phyloP scores from a whole-genome alignment of 2,797 vertebrate species.

The Alauda arvensis region DNA sequence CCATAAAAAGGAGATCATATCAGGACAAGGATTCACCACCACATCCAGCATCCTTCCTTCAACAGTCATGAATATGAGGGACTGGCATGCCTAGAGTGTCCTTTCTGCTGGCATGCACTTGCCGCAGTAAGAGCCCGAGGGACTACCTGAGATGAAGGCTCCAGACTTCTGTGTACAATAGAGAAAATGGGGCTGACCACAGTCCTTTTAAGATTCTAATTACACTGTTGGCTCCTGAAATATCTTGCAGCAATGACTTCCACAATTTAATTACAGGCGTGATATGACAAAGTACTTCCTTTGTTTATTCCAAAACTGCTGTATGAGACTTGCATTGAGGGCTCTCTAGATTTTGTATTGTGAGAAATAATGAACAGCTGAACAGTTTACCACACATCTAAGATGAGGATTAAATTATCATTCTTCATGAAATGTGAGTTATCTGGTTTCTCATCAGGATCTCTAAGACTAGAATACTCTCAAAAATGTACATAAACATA shows the following conservation, averaged over 20 bases:
- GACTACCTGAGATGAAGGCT: not conserved
- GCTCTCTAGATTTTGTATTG: not conserved
- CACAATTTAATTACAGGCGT: not conserved
- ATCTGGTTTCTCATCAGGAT: not conserved
- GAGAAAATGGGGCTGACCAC: not conserved
- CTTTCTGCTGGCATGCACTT: not conserved
- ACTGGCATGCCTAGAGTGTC: not conserved
- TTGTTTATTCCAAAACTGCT: constrained; percentile 8
- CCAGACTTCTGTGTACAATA: constrained; percentile 7
- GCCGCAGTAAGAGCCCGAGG: not conserved
- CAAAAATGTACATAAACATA: not conserved
- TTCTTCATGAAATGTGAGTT: not conserved
- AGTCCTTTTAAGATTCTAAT: constrained; percentile 22
- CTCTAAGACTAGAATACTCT: not conserved
- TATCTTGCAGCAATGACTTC: constrained; percentile 1
- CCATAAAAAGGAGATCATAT: not conserved
- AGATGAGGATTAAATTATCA: not conserved
- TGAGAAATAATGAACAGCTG: not conserved
- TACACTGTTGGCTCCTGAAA: constrained; percentile 15
- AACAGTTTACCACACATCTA: not conserved
- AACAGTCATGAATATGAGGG: not conserved
- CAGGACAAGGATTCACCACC: not conserved
- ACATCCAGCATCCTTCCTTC: not conserved
- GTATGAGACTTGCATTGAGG: not conserved
- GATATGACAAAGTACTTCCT: constrained; percentile 15